Evolutionary conservation across 2,113 vertebrate species (phyloP).

Genomic region (Uropsilus gracilis): DNA sequence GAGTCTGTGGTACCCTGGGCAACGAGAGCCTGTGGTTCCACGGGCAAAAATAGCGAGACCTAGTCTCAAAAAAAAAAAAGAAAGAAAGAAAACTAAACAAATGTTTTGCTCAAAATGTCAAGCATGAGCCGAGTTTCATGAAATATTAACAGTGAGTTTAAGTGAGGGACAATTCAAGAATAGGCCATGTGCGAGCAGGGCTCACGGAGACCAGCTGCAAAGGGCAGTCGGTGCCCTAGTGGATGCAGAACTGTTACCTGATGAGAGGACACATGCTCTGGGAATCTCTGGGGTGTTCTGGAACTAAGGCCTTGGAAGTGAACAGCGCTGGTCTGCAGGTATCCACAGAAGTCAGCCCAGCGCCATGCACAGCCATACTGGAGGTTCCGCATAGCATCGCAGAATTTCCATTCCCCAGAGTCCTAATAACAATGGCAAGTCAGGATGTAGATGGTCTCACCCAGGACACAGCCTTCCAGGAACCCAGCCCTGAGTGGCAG

Average conservation of each 20-base stretch:
- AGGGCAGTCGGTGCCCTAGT: neutral
- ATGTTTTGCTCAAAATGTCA: constrained; percentile 69
- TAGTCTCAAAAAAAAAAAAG: too few relatives aligned
- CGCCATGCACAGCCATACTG: neutral
- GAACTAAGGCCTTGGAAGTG: neutral
- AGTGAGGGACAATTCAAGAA: constrained; percentile 29
- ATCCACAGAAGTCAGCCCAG: neutral
- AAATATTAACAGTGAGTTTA: constrained; percentile 47
- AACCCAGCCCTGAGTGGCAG: too few relatives aligned
- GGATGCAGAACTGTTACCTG: neutral
- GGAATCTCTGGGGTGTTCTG: neutral
- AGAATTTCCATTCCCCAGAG: neutral
- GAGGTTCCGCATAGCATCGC: too few relatives aligned
- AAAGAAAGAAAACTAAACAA: too few relatives aligned
- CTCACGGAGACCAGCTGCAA: neutral
- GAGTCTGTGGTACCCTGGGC: too few relatives aligned
- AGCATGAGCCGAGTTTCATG: constrained; percentile 43
- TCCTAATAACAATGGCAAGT: neutral
- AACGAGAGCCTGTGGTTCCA: too few relatives aligned
- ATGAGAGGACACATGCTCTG: neutral
- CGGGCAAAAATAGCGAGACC: too few relatives aligned
- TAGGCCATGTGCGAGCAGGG: neutral
- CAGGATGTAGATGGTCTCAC: neutral
- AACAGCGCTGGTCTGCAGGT: neutral
- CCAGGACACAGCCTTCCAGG: neutral